phyloP scores from a whole-genome alignment of 2,797 vertebrate genomes.

The Neopelma chrysocephalum region DNA sequence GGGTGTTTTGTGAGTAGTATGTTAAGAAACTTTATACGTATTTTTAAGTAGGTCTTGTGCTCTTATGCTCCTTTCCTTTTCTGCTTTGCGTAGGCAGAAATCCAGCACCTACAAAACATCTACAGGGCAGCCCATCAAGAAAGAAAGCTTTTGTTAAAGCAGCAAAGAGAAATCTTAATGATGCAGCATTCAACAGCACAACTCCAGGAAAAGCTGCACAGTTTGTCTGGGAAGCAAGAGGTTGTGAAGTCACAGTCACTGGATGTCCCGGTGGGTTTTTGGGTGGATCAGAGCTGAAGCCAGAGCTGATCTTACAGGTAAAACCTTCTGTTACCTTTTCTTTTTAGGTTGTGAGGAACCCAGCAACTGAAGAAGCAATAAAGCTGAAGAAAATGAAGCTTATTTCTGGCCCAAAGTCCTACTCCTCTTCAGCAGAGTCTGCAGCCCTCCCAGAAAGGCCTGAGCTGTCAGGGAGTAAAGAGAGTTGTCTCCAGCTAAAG shows the following conservation, averaged over 20 bases:
- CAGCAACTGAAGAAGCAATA: neutral
- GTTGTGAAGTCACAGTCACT: neutral
- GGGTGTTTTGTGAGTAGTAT: neutral
- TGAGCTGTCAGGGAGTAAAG: neutral
- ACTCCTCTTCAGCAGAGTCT: neutral
- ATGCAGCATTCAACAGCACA: conserved; percentile 30
- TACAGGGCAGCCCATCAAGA: conserved; percentile 54
- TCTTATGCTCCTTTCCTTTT: neutral
- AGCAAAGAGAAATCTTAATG: conserved; percentile 64
- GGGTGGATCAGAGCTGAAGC: neutral
- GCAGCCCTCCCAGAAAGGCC: neutral
- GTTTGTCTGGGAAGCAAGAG: neutral
- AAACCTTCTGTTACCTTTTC: neutral
- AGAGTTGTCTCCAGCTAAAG: neutral
- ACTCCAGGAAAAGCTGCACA: conserved; percentile 44
- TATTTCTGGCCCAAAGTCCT: neutral
- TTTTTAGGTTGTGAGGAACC: neutral
- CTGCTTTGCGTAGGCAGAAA: conserved; percentile 65
- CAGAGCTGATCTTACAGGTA: neutral
- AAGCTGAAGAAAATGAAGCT: neutral
- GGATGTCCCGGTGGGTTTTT: neutral
- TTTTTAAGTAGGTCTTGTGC: neutral
- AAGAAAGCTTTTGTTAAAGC: conserved; percentile 69
- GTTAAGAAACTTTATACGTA: neutral
- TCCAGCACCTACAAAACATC: conserved; percentile 51